phyloP scores from a whole-genome alignment of 1,140 invertebrate genomes.

The Drosophila sturtevanti region DNA sequence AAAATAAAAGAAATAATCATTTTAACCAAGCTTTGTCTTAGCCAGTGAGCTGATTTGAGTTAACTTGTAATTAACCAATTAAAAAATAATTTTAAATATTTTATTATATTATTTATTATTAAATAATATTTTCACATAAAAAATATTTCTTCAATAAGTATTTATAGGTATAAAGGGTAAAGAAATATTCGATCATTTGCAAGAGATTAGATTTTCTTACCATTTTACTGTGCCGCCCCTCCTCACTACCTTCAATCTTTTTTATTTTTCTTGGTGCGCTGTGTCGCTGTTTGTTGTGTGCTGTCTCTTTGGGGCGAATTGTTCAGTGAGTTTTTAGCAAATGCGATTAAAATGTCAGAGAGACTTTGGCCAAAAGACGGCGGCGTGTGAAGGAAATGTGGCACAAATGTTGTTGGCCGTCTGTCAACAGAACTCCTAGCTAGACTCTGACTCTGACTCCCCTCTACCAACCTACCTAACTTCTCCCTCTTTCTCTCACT shows the following conservation, averaged over 20 bases:
- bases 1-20: no score
- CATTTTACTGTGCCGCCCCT: conserved; percentile 11
- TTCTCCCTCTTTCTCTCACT: neutral
- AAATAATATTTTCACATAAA: no score
- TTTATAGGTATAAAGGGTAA: no score
- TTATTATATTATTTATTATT: no score
- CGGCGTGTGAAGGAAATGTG: conserved; percentile 79
- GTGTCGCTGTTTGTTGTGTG: conserved; percentile 16
- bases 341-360: conserved; percentile 82
- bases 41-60: no score
- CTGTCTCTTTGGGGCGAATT: conserved; percentile 58
- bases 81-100: no score
- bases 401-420: conserved; percentile 78
- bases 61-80: neutral
- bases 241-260: no score
- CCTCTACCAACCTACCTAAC: neutral
- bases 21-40: no score
- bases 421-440: conserved; percentile 58
- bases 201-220: neutral
- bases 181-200: neutral
- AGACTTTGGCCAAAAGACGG: conserved; percentile 53
- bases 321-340: conserved; percentile 82
- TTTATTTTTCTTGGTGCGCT: conserved; percentile 4
- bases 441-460: conserved; percentile 36
- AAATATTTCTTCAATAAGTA: no score